Percentiles rank a stretch among this genome's conserved stretches.
Conservation (phyloP, 2,797 vertebrate species). For the Bradypodion ventrale region DNA sequence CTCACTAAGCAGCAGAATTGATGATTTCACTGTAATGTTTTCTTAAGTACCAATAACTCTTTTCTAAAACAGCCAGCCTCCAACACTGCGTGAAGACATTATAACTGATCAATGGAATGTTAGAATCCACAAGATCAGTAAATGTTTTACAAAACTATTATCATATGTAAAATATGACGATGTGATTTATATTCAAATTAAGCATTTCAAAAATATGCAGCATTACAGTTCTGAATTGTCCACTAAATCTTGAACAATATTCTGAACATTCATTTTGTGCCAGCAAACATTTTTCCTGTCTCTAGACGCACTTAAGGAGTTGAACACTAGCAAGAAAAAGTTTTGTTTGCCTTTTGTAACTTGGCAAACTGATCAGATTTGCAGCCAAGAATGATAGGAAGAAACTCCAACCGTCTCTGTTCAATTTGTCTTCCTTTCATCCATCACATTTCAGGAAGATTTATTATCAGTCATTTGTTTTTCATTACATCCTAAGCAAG, state of each 20-base stretch:
- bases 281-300: constrained; percentile 36
- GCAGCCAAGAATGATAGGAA: constrained; percentile 37
- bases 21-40: constrained; percentile 36
- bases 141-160: constrained; percentile 16
- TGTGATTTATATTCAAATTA: constrained; percentile 29
- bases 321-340: constrained; percentile 46
- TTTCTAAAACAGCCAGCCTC: constrained; percentile 42
- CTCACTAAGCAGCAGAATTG: constrained; percentile 36
- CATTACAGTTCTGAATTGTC: constrained; percentile 31
- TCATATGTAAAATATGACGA: constrained; percentile 43
- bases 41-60: constrained; percentile 37
- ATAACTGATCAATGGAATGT: constrained; percentile 5
- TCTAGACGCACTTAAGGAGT: constrained; percentile 42
- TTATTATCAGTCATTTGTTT: constrained; percentile 30
- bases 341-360: constrained; percentile 52
- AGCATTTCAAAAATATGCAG: constrained; percentile 13
- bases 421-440: constrained; percentile 49
- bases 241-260: constrained; percentile 2
- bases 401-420: constrained; percentile 40
- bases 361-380: constrained; percentile 39
- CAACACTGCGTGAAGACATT: constrained; percentile 29
- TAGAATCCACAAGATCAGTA: constrained; percentile 31
- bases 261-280: constrained; percentile 47
- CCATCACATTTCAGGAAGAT: constrained; percentile 41
- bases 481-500: constrained; percentile 33